Conservation (phyloP, 2,888 invertebrate genomes). For the Scaptomyza flava region DNA sequence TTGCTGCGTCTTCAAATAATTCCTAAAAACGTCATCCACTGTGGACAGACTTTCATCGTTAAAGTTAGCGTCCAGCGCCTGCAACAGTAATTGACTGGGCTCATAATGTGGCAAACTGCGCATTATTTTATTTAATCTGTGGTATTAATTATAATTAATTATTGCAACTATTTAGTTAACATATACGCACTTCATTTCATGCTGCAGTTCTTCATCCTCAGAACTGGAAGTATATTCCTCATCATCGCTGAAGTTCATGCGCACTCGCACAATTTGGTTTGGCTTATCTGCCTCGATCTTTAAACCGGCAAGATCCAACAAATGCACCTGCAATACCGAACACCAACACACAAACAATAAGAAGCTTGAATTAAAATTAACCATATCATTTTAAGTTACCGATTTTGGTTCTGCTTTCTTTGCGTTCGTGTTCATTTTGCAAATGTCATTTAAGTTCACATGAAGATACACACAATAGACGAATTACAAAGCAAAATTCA, state of each 20-base stretch:
- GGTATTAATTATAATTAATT: background rate
- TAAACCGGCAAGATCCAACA: background rate
- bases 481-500: background rate
- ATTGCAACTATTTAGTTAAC: too few relatives aligned
- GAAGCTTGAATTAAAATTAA: too few relatives aligned
- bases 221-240: conserved; percentile 6
- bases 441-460: background rate
- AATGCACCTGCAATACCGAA: conserved; percentile 22
- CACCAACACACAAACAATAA: background rate
- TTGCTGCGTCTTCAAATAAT: conserved; percentile 44
- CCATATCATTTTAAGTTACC: background rate
- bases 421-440: background rate
- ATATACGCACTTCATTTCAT: conserved; percentile 21
- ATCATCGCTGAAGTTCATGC: conserved; percentile 1
- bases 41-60: conserved; percentile 25
- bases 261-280: background rate
- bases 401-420: background rate
- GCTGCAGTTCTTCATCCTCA: conserved; percentile 12
- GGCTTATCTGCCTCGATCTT: background rate
- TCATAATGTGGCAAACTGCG: conserved; percentile 22
- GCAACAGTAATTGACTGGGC: conserved; percentile 35
- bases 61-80: conserved; percentile 44
- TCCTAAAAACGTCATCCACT: conserved; percentile 21
- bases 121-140: conserved; percentile 32
- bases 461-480: conserved; percentile 2